A percentile compares a stretch with the other conserved stretches of the same genome.
phyloP scores from a whole-genome alignment of 1,140 invertebrate species.

The Venturia canescens region DNA sequence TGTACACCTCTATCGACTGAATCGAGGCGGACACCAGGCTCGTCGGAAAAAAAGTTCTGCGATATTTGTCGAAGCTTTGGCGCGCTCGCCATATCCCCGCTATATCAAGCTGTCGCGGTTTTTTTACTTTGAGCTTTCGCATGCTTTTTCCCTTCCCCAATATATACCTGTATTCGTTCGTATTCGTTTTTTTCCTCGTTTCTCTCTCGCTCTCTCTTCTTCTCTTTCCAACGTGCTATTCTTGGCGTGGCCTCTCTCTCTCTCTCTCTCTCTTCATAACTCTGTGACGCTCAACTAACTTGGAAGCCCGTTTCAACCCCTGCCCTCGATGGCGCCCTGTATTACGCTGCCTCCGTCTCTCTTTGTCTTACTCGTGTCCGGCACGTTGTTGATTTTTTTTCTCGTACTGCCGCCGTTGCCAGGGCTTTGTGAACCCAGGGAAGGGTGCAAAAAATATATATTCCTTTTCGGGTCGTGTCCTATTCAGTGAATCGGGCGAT shows the following conservation, averaged over 20 bases:
- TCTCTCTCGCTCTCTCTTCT: slow-evolving; percentile 17
- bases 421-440: not conserved
- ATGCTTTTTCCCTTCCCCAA: slow-evolving; percentile 23
- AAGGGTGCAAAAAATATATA: not conserved
- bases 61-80: slow-evolving; percentile 45
- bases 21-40: slow-evolving; percentile 28
- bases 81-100: slow-evolving; percentile 11
- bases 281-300: slow-evolving; percentile 39
- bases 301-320: slow-evolving; percentile 17
- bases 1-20: slow-evolving; percentile 26
- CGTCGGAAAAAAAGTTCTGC: slow-evolving; percentile 21
- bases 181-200: not conserved
- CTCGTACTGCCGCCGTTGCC: not conserved
- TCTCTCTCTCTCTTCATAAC: slow-evolving; percentile 51
- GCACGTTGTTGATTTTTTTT: slow-evolving; percentile 1
- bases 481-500: not conserved
- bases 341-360: not conserved
- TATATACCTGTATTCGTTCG: not conserved
- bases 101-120: slow-evolving; percentile 25
- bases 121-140: slow-evolving; percentile 18
- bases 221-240: slow-evolving; percentile 25
- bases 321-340: not conserved
- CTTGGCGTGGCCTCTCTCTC: slow-evolving; percentile 30
- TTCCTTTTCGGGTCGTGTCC: slow-evolving; percentile 8
- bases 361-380: slow-evolving; percentile 10